phyloP scores from a whole-genome alignment of 2,113 vertebrate species.

The Aramus guarauna region DNA sequence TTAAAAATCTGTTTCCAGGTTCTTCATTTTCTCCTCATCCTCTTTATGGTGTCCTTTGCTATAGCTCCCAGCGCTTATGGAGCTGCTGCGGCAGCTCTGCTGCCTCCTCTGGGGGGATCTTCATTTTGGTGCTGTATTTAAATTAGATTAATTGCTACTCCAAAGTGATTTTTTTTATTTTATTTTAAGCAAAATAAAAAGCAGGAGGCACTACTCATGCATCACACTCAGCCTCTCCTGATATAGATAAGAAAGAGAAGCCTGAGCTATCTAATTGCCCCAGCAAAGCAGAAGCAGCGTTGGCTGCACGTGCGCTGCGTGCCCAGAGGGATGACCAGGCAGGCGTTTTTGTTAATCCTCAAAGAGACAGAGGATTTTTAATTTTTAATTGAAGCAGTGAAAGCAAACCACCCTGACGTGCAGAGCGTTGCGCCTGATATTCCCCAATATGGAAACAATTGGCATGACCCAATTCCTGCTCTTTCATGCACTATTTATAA shows the following conservation, averaged over 20 bases:
- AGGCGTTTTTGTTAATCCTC: neutral
- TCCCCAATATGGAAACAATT: slow-evolving; percentile 60
- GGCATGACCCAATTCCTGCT: slow-evolving; percentile 58
- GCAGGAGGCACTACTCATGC: neutral
- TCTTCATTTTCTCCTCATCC: neutral
- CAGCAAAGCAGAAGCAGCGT: neutral
- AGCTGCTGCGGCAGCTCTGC: neutral
- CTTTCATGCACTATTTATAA: slow-evolving; percentile 75
- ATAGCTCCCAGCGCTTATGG: neutral
- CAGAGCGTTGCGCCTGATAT: neutral
- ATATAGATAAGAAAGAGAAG: neutral
- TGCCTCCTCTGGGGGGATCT: neutral
- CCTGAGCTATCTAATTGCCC: neutral
- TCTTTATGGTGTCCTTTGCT: neutral
- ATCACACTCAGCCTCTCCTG: neutral
- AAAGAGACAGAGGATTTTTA: neutral
- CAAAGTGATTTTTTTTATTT: neutral
- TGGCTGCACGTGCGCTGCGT: neutral
- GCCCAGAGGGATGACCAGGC: neutral
- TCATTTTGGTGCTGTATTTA: neutral
- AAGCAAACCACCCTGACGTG: neutral
- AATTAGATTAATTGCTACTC: neutral
- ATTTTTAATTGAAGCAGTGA: slow-evolving; percentile 32
- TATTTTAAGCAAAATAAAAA: neutral
- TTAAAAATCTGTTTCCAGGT: neutral